Evolutionary conservation across 64 coral and sea anemone species (phyloP), one percentile per base, ranked within the genome.

Genomic region (Montipora sp.): DNA sequence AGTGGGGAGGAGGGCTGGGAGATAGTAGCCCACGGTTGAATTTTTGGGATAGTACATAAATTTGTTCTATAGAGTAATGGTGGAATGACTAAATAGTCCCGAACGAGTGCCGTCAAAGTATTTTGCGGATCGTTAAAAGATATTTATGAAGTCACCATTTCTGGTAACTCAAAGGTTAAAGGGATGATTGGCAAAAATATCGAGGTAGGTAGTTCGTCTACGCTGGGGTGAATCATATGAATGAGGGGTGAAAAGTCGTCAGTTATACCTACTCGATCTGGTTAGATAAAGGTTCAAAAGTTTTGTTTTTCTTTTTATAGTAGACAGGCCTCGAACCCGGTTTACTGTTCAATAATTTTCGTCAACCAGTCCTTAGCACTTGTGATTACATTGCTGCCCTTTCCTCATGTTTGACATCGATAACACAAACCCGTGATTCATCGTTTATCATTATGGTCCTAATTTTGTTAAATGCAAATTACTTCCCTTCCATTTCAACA

Each of bases 401-500:
- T 45, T 65, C 55, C 46, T 47, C 21, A 59, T 8, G 81, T 47
- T 84, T 15, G 21, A 61, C 81, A 84, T 84, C 44, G 58, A 21
- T 84, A 68, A 44, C 83, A 36, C 16, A 70, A 86, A 18, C 69
- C 69, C 81, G 16, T 84, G 58, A 86, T 36, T 68, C 13, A 71
- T 15, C 12, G 61, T 72, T 51, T 10, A 86, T 86, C 14, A 51
- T 70, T 50, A 44, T 67, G 81, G 66, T 67, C 57, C 59, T 87
- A 21, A 73, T 24, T 88, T 88, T 15, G 69, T 50, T 88, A 21
- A n/a, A 55, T 88, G 3, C 48, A 51, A 21, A 88, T 58, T n/a
- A 75, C 16, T 88, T 71, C n/a, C 57, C 45, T 87, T 87, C 70
- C 9, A 9, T 75, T 74, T 88, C 57, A 43, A 49, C 57, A 88